Percentiles rank a stretch among this genome's conserved stretches.
phyloP scores from a whole-genome alignment of 2,797 vertebrate genomes.

The Acomys russatus region DNA sequence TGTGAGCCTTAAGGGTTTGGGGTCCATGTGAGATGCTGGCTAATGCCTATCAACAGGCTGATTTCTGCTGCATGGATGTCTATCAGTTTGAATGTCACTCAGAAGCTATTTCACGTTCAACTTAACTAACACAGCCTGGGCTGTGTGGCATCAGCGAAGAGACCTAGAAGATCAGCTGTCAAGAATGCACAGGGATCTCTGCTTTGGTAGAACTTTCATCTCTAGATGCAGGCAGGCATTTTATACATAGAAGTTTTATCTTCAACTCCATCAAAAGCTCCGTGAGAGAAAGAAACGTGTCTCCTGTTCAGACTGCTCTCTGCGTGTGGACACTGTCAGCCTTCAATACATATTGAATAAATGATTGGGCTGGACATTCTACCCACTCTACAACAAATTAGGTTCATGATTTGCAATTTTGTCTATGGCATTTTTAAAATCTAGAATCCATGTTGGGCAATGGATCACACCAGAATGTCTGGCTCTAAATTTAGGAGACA shows the following conservation, averaged over 20 bases:
- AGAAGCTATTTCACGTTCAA: background rate
- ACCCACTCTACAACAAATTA: background rate
- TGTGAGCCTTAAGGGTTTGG: background rate
- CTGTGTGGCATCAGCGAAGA: background rate
- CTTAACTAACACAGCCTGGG: background rate
- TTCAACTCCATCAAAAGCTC: background rate
- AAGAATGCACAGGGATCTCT: background rate
- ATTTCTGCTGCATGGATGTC: background rate
- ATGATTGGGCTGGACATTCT: background rate
- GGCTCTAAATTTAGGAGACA: slow-evolving; percentile 81
- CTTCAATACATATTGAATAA: background rate
- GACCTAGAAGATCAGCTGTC: background rate
- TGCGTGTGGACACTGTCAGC: accelerated
- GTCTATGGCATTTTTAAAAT: slow-evolving; percentile 74
- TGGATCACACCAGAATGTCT: slow-evolving; percentile 68
- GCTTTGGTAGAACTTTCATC: background rate
- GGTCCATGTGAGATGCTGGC: background rate
- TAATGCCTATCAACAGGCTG: background rate
- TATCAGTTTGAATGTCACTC: background rate
- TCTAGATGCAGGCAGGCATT: background rate
- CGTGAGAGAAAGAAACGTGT: accelerated
- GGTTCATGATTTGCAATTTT: slow-evolving; percentile 42
- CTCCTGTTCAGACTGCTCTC: background rate
- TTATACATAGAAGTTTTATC: background rate
- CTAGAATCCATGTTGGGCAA: slow-evolving; percentile 75